Conservation (phyloP, 1,140 invertebrate species). For the Proales similis region DNA sequence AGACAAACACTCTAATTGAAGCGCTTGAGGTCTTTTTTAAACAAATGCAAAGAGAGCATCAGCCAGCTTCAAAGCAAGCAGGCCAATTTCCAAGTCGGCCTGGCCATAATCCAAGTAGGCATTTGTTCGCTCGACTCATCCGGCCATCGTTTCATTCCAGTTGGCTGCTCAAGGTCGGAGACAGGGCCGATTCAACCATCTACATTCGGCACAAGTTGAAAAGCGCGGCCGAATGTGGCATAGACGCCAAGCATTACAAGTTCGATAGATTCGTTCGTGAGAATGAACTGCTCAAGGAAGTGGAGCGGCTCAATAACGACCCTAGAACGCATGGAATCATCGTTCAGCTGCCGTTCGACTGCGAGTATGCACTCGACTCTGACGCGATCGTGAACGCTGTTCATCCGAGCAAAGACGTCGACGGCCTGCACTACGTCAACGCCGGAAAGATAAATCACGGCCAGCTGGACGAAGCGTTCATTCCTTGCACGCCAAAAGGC, state of each 20-base stretch:
- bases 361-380: constrained; percentile 70
- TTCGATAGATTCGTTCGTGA: constrained; percentile 51
- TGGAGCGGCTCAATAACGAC: constrained; percentile 74
- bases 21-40: constrained; percentile 7
- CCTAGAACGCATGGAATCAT: constrained; percentile 84
- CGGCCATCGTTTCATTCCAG: no score
- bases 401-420: constrained; percentile 80
- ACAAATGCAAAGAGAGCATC: constrained; percentile 9
- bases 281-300: constrained; percentile 60
- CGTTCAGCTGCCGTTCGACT: constrained; percentile 82
- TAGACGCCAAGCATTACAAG: constrained; percentile 70
- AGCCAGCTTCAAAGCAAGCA: constrained; percentile 2
- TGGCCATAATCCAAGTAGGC: constrained; percentile 27
- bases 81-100: constrained; percentile 10
- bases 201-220: constrained; percentile 95
- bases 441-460: constrained; percentile 71
- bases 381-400: constrained; percentile 79
- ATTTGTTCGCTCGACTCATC: background rate
- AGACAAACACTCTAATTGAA: no score
- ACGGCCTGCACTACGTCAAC: constrained; percentile 87
- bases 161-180: constrained; percentile 64
- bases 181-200: constrained; percentile 93
- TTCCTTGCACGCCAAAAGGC: constrained; percentile 86
- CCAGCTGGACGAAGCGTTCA: constrained; percentile 63
- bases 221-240: constrained; percentile 81